Base-by-base conservation (phyloP, 2,113 vertebrate species). In the Ochotona curzoniae region DNA sequence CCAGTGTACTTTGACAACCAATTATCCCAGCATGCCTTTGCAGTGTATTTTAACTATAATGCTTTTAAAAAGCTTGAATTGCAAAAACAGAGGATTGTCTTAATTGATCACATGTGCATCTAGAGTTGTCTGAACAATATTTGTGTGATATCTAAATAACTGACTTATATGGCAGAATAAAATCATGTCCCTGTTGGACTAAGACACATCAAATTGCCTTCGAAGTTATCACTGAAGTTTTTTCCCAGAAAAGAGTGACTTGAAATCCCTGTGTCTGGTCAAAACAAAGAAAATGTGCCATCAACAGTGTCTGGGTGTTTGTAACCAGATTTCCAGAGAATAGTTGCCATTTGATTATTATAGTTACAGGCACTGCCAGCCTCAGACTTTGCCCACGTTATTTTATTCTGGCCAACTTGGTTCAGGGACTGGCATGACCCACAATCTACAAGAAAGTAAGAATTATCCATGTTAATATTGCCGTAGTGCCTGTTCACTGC, bases 21-120 rank as follows among this genome's bases (percentile, higher is more conserved):
- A 96, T 97, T 96, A 96, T 97, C 94, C 93, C 96, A 96, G 96
- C 93, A 95, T 90, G 95, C 60, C 85, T 95, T 94, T 96, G 90
- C 88, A 66, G 32, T 82, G 80, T 95, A 87, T 96, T 95, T 95
- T 97, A 96, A 93, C 90, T 95, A 95, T 63, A 96, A 95, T 95
- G 95, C 84, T 91, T 96, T 96, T 90, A 90, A 93, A 96, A 96
- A 95, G 94, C 93, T 95, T 86, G 44, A 96, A 92, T 96, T 91
- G 89, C 91, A 90, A 94, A 94, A 94, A 85, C 93, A 87, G 85
- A 92, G 61, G 79, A 83, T 88, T 79, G 2, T 93, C 79, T 94
- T 96, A 96, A 96, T 94, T 94, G 95, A 95, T 97, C 87, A 94
- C 87, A 91, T 86, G 63, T 81, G 78, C 71, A 83, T 93, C 73